Base-by-base conservation (phyloP, 1,140 invertebrate species). In the Bombus haemorrhoidalis region DNA sequence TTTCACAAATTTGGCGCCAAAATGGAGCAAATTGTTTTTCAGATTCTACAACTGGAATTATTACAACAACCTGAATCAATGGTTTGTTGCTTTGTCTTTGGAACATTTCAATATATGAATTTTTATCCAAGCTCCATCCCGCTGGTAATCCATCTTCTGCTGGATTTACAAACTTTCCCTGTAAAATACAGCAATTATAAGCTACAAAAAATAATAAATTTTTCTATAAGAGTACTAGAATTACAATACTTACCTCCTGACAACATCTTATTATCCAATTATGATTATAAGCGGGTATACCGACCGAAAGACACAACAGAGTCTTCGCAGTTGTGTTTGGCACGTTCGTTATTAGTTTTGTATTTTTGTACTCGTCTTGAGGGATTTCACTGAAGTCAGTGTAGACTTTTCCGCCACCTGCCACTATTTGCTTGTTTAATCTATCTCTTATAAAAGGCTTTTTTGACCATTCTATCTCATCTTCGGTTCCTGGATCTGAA, bases 261-360 rank as follows among this genome's bases (percentile, higher is more conserved):
- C 96, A 96, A 82, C 95, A 95, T 47, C 93, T 89, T 34, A 96
- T 96, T 62, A 96, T 94, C 96, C 96, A 97, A n/a, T 94, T 94
- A 88, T 96, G 96, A 86, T 94, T 95, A 22, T 96, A 90, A 0
- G 95, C 83, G 12, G 81, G 86, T 6, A 97, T 95, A 34, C 96
- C 95, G 6, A 95, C 95, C 0, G 96, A 96, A 5, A 97, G 87
- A 83, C 96, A 96, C 47, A 96, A 94, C 57, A 97, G 94, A 87
- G 95, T 96, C 81, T 96, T 97, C 2, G 95, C 95, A 3, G 96
- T 96, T n/a, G 95, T 93, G 81, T 96, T 96, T 2, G 96, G 96
- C 57, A 96, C 92, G 1, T 96, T 96, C 0, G 96, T 95, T 39
- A 97, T 96, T 6, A 96, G 91, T 77, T 95, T 95, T 62, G 95